A percentile compares a stretch with the other conserved stretches of the same genome.
Conservation (phyloP, 2,797 vertebrate genomes). For the Danio aesculapii region DNA sequence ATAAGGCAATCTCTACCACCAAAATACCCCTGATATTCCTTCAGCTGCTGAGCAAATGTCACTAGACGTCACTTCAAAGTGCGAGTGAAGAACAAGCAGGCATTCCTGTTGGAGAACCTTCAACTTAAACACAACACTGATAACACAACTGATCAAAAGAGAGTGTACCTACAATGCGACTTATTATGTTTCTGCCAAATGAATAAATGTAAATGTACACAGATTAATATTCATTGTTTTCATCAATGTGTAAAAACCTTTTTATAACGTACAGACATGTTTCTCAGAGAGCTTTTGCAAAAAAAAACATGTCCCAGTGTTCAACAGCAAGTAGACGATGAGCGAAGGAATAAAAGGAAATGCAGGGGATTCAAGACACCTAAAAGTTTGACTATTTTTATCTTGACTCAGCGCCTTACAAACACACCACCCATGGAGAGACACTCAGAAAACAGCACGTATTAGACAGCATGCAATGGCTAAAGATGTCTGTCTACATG, state of each 20-base stretch:
- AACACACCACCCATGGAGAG: neutral
- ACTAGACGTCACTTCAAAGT: constrained; percentile 57
- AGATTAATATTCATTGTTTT: neutral
- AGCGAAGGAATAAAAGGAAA: neutral
- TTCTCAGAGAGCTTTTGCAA: neutral
- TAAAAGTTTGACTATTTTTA: constrained; percentile 9
- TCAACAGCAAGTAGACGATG: neutral
- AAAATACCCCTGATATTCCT: constrained; percentile 63
- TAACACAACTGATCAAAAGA: too few relatives aligned
- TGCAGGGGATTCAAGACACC: neutral
- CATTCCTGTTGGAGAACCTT: constrained; percentile 56
- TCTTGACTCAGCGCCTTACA: neutral
- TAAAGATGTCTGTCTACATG: neutral
- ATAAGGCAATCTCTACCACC: constrained; percentile 51
- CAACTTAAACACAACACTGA: constrained; percentile 12
- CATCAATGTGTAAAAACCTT: neutral
- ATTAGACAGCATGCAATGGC: neutral
- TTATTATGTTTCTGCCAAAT: too few relatives aligned
- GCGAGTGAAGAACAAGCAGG: constrained; percentile 53
- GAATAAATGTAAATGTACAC: too few relatives aligned
- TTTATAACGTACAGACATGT: neutral
- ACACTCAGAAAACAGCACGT: neutral
- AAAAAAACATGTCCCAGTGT: neutral
- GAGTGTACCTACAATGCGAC: too few relatives aligned
- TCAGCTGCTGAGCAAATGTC: constrained; percentile 70